phyloP scores from a whole-genome alignment of 2,113 vertebrate species.

The Lichenostomus cassidix region DNA sequence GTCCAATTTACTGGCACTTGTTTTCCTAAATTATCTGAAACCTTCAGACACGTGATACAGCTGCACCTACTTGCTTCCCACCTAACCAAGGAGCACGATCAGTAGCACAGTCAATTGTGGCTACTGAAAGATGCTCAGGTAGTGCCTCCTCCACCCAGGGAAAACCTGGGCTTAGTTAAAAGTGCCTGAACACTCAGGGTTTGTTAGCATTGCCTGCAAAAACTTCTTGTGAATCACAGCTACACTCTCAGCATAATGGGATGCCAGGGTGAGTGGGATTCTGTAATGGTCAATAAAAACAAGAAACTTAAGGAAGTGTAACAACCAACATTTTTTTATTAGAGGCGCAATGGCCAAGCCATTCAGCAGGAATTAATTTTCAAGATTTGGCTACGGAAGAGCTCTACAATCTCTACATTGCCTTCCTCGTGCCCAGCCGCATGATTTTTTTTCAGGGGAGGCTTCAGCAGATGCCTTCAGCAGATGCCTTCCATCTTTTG shows the following conservation, averaged over 20 bases:
- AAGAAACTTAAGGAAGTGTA: constrained; percentile 23
- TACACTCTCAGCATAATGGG: neutral
- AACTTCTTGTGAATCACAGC: neutral
- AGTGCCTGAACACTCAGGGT: neutral
- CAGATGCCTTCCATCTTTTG: neutral
- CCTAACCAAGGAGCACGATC: neutral
- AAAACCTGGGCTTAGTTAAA: neutral
- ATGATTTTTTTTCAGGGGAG: neutral
- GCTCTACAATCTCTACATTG: constrained; percentile 9
- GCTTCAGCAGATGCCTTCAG: constrained; percentile 7
- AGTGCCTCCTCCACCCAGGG: neutral
- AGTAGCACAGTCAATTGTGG: neutral
- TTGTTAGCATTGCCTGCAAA: neutral
- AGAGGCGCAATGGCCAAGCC: neutral
- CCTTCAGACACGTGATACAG: neutral
- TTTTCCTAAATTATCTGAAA: neutral
- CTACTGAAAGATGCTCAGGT: neutral
- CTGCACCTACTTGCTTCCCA: neutral
- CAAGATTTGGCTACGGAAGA: constrained; percentile 50
- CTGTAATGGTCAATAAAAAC: neutral
- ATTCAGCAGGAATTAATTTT: constrained; percentile 51
- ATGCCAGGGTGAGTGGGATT: neutral
- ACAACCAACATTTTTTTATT: constrained; percentile 54
- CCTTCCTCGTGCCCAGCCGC: neutral
- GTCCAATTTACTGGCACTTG: neutral